phyloP scores from a whole-genome alignment of 2,797 vertebrate genomes.

The Valencia hispanica region DNA sequence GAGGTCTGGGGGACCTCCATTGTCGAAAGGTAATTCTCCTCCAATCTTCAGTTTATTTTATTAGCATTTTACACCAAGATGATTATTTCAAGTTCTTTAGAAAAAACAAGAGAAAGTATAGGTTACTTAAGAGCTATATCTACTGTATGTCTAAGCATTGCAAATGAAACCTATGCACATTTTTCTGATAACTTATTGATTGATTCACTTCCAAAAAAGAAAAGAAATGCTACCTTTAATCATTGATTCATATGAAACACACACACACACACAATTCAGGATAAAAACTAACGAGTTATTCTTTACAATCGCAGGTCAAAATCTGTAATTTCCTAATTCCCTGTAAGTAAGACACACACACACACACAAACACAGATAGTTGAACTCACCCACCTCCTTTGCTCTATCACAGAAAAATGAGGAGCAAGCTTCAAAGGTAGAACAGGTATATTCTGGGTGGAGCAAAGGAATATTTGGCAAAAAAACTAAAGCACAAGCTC shows the following conservation, averaged over 20 bases:
- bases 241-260: background rate
- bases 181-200: background rate
- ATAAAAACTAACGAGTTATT: no score
- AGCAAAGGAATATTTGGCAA: constrained; percentile 7
- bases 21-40: constrained; percentile 6
- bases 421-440: background rate
- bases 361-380: background rate
- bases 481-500: background rate
- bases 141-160: background rate
- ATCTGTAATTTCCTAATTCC: no score
- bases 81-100: background rate
- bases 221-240: no score
- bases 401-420: constrained; percentile 36
- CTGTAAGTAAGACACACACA: no score
- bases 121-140: background rate
- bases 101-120: background rate
- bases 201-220: background rate
- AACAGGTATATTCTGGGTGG: constrained; percentile 38
- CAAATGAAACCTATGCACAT: background rate
- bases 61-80: background rate
- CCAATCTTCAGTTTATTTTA: constrained; percentile 5
- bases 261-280: no score
- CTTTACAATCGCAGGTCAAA: no score
- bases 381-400: constrained; percentile 44
- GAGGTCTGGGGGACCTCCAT: constrained; percentile 37